phyloP scores from a whole-genome alignment of 2,797 vertebrate species.

The Melanotaenia boesemani region DNA sequence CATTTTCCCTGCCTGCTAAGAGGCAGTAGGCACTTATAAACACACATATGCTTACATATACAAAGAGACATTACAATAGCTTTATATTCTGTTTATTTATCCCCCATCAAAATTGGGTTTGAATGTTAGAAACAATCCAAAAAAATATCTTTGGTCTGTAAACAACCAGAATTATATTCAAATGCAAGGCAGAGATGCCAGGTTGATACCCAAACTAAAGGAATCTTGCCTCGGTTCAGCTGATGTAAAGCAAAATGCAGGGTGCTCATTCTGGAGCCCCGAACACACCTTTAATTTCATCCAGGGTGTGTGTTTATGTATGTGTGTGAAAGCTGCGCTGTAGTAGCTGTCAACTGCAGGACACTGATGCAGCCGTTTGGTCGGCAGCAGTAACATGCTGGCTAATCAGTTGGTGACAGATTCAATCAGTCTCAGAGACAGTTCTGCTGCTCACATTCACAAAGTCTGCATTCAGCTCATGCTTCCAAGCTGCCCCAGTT shows the following conservation, averaged over 20 bases:
- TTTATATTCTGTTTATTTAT: conserved; percentile 73
- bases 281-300: conserved; percentile 35
- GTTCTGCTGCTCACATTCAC: conserved; percentile 52
- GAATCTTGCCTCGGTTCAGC: conserved; percentile 57
- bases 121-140: conserved; percentile 77
- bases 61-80: conserved; percentile 87
- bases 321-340: conserved; percentile 24
- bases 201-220: conserved; percentile 50
- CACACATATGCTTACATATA: conserved; percentile 87
- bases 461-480: conserved; percentile 33
- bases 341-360: conserved; percentile 51
- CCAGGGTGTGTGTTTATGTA: conserved; percentile 16
- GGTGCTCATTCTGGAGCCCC: conserved; percentile 36
- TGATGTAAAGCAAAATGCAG: conserved; percentile 30
- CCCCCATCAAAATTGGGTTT: conserved; percentile 81
- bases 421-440: conserved; percentile 50
- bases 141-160: conserved; percentile 94
- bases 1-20: conserved; percentile 83
- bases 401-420: conserved; percentile 63
- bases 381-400: conserved; percentile 51
- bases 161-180: conserved; percentile 82
- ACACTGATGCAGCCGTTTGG: conserved; percentile 53
- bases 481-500: conserved; percentile 46
- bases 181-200: conserved; percentile 67
- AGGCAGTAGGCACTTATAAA: conserved; percentile 96